phyloP scores from a whole-genome alignment of 2,797 vertebrate genomes.

The Cossypha heuglini region DNA sequence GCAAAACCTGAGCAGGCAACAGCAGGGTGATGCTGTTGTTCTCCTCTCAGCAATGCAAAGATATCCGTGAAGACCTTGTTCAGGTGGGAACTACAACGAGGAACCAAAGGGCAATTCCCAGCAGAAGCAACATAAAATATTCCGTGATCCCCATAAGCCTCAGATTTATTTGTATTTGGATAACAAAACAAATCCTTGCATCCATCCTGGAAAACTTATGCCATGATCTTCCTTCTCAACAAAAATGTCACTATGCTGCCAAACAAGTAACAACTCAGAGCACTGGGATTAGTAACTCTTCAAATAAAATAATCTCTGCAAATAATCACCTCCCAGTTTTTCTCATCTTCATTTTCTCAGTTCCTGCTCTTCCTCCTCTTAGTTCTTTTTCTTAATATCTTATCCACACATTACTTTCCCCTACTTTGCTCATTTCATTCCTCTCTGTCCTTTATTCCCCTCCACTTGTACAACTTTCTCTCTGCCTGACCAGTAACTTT shows the following conservation, averaged over 20 bases:
- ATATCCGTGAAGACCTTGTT: background rate
- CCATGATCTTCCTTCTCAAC: background rate
- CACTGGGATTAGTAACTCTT: background rate
- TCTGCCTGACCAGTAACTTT: background rate
- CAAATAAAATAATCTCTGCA: conserved; percentile 41
- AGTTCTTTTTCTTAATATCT: background rate
- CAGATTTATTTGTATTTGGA: conserved; percentile 3
- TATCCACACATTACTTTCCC: background rate
- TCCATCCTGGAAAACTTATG: background rate
- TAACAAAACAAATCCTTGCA: conserved; percentile 6
- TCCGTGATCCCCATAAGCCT: background rate
- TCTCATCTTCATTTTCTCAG: background rate
- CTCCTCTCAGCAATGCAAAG: background rate
- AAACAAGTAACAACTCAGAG: background rate
- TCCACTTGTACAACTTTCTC: background rate
- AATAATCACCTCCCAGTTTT: conserved; percentile 1
- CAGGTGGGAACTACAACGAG: background rate
- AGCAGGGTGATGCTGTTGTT: background rate
- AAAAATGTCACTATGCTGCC: background rate
- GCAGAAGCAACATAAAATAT: background rate
- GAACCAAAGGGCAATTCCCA: background rate
- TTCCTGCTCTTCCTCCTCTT: background rate
- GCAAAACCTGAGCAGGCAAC: background rate
- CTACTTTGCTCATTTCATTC: background rate
- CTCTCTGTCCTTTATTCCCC: background rate